Conservation (phyloP, 2,113 vertebrate genomes). For the Hoplias malabaricus region DNA sequence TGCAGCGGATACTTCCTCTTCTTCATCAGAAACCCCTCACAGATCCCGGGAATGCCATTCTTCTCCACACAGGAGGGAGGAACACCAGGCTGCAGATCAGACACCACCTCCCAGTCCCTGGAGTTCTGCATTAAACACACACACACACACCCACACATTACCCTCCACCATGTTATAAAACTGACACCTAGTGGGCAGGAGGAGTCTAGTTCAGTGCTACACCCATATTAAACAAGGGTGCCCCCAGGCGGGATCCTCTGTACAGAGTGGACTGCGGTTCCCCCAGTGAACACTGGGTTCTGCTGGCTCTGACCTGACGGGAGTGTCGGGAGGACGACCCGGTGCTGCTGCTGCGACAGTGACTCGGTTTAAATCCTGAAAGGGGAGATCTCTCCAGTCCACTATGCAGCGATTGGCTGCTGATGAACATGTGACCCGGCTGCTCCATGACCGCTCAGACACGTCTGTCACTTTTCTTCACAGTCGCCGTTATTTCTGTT, state of each 20-base stretch:
- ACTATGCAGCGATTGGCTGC: conserved; percentile 68
- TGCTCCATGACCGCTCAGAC: conserved; percentile 58
- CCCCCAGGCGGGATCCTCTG: too few relatives aligned
- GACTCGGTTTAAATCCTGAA: conserved; percentile 62
- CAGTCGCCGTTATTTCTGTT: not conserved
- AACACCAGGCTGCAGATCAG: conserved; percentile 64
- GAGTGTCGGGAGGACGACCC: conserved; percentile 79
- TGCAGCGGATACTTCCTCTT: conserved; percentile 94
- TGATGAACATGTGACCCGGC: conserved; percentile 58
- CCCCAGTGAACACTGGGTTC: too few relatives aligned
- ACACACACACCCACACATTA: too few relatives aligned
- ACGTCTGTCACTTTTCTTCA: too few relatives aligned
- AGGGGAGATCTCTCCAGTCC: conserved; percentile 70
- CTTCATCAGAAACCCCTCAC: conserved; percentile 91
- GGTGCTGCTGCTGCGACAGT: conserved; percentile 78
- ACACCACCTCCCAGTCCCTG: conserved; percentile 88
- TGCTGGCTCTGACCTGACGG: conserved; percentile 73
- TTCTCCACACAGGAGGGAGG: conserved; percentile 56
- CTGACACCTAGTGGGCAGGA: too few relatives aligned
- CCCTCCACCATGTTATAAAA: too few relatives aligned
- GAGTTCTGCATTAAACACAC: conserved; percentile 65
- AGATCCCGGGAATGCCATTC: conserved; percentile 69
- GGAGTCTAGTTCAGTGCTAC: too few relatives aligned
- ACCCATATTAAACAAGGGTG: too few relatives aligned
- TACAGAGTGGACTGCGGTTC: too few relatives aligned